Evolutionary conservation across 1,140 invertebrate genomes (phyloP), one percentile per base, ranked within the genome.

Genomic region (Marisa cornuarietis): DNA sequence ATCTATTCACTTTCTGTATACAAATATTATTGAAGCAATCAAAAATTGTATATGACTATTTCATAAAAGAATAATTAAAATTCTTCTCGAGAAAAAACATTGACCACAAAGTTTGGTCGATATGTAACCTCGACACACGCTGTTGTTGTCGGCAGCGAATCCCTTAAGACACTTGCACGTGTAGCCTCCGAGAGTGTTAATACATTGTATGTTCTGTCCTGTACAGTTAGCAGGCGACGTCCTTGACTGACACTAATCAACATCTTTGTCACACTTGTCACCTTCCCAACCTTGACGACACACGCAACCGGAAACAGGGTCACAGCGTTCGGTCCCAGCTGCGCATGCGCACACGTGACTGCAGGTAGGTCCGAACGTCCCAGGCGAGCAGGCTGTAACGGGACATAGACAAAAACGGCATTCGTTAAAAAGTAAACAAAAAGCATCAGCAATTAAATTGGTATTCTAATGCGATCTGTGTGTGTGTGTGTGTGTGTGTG

Each of bases 221-320:
- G 82, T 76, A 62, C 82, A 83, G 20, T 66, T 61, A 24, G 14
- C 65, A 16, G 42, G 49, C 18, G 49, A 24, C 18, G 58, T 22
- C 31, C 31, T 42, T 42, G 31, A 42, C 31, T 42, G 0, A 62
- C 82, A 83, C 69, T 83, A 79, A 63, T 83, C 62, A 14, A 80
- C 76, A 62, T 83, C 82, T 11, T 69, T 16, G n/a, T 79, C 52
- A 72, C 85, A 85, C 18, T 49, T 79, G 24, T 18, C 58, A 0
- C 85, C 85, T 26, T 63, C 49, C 85, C 85, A 85, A 11, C 80
- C 80, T 20, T 31, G 31, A 31, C 74, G 24, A 73, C 85, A 85
- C 20, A 71, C 62, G 72, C 85, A 85, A 14, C 81, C 83, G n/a
- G 42, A n/a, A 8, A 79, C 78, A 16, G 62, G 76, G 66, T 82